These are phyloP conservation scores for Clistopyga incitator DNA, from an alignment of 2,888 invertebrate species.

Conservation along the genomic window DNA sequence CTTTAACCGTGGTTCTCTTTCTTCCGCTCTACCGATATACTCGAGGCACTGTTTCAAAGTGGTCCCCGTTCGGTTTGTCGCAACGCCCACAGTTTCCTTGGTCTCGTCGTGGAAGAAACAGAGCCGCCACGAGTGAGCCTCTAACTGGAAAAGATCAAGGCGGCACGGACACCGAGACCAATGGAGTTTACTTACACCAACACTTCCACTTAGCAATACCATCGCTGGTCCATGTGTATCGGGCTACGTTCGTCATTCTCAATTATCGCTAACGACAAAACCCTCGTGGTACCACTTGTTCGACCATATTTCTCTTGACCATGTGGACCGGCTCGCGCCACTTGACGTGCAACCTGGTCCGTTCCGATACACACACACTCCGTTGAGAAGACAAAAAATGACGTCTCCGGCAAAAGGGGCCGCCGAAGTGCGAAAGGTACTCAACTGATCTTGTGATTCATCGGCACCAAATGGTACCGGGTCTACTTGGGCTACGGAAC, in stretches of 20 bases:
- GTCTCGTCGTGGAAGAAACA: constrained; percentile 60
- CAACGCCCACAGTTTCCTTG: constrained; percentile 60
- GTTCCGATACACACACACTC: not conserved
- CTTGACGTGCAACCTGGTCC: constrained; percentile 26
- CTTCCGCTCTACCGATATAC: not conserved
- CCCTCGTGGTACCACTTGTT: constrained; percentile 37
- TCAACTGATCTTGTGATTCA: constrained; percentile 31
- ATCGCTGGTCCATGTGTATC: not conserved
- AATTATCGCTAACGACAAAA: constrained; percentile 74
- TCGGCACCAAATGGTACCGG: constrained; percentile 10
- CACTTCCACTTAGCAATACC: not conserved
- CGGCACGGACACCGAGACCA: constrained; percentile 55
- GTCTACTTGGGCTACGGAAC: not conserved
- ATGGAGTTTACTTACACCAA: not conserved
- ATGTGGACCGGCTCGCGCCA: constrained; percentile 51
- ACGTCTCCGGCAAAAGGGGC: constrained; percentile 42
- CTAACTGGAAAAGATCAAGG: constrained; percentile 71
- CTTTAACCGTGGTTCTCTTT: not conserved
- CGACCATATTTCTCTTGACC: constrained; percentile 15
- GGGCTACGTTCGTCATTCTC: constrained; percentile 75
- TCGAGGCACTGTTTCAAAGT: not conserved
- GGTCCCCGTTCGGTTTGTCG: constrained; percentile 24
- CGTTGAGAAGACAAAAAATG: constrained; percentile 18
- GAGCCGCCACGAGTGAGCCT: constrained; percentile 53
- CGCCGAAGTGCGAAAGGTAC: constrained; percentile 50